Conservation (phyloP, 2,113 vertebrate genomes). For the Platysternon megacephalum region DNA sequence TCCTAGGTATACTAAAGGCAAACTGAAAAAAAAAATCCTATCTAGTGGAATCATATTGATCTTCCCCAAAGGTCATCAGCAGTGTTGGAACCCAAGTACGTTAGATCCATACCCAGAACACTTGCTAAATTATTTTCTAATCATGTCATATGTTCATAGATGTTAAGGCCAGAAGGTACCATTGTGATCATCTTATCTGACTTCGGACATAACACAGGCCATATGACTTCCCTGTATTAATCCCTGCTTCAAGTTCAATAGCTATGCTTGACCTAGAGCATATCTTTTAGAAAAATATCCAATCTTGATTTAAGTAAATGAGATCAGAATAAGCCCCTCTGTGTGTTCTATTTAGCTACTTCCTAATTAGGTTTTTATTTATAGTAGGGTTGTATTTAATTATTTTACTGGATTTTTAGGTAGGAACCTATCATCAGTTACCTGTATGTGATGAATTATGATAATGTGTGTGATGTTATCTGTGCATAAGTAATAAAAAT, state of each 20-base stretch:
- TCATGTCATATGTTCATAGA: not conserved
- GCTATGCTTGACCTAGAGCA: not conserved
- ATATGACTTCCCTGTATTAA: not conserved
- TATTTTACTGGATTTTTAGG: not conserved
- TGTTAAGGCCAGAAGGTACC: not conserved
- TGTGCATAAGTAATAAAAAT: not conserved
- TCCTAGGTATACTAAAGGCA: not conserved
- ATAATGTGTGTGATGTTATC: not conserved
- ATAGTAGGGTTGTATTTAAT: not conserved
- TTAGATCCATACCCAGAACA: not conserved
- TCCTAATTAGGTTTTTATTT: not conserved
- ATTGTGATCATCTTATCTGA: not conserved
- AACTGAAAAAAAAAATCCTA: not conserved
- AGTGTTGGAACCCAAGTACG: not conserved
- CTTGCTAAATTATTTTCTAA: not conserved
- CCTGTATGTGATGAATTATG: not conserved
- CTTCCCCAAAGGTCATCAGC: not conserved
- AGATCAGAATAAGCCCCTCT: not conserved
- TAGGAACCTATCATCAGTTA: not conserved
- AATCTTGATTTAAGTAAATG: fast-evolving
- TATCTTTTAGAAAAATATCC: too few relatives aligned
- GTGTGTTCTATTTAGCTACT: not conserved
- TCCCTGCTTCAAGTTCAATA: not conserved
- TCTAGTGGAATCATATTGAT: not conserved
- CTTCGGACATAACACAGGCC: not conserved